phyloP scores from a whole-genome alignment of 2,797 vertebrate species.

The Chaetodon trifasciatus region DNA sequence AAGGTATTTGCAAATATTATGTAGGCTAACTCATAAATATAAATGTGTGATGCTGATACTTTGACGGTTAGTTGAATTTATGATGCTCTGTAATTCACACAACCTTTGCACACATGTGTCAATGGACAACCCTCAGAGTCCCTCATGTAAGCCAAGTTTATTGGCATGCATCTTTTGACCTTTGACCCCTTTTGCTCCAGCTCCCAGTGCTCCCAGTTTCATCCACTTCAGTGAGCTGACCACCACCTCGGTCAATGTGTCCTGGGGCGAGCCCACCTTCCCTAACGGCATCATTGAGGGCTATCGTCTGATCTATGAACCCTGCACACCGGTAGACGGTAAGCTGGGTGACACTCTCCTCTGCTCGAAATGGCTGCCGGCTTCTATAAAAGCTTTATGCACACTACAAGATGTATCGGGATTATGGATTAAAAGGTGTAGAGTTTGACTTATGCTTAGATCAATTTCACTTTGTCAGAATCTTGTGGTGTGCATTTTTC shows the following conservation, averaged over 20 bases:
- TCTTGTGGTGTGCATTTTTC: conserved; percentile 58
- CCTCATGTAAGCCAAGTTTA: background rate
- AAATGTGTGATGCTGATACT: background rate
- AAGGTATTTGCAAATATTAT: background rate
- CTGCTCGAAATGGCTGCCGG: conserved; percentile 57
- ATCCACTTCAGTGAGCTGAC: conserved; percentile 98
- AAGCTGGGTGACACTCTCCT: conserved; percentile 56
- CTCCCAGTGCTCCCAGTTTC: conserved; percentile 92
- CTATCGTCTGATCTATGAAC: conserved; percentile 94
- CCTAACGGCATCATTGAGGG: conserved; percentile 96
- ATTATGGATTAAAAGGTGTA: background rate
- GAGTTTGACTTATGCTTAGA: background rate
- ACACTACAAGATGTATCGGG: conserved; percentile 14
- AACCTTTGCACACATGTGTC: background rate
- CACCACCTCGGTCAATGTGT: conserved; percentile 97
- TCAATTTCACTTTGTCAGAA: background rate
- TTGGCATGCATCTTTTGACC: conserved; percentile 20
- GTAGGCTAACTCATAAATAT: background rate
- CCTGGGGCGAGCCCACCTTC: conserved; percentile 93
- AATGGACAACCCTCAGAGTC: background rate
- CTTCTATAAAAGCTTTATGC: conserved; percentile 42
- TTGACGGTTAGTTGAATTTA: background rate
- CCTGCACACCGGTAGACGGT: conserved; percentile 95
- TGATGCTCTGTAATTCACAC: background rate
- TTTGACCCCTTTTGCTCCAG: conserved; percentile 77